Conservation (phyloP, 2,888 invertebrate genomes). For the Apotomis turbidana region DNA sequence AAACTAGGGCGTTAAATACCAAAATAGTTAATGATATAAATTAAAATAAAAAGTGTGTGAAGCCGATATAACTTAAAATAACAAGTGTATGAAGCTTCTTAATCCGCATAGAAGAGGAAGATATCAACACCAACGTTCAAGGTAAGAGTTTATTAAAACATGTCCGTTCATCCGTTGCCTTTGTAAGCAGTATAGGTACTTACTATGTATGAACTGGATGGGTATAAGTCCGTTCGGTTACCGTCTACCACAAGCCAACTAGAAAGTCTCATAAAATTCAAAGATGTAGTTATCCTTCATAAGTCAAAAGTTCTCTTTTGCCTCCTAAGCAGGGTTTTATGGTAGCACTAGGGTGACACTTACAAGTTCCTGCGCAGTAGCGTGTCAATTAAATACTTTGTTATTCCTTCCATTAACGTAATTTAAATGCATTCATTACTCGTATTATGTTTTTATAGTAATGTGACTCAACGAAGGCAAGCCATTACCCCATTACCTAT, state of each 20-base stretch:
- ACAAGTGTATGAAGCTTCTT: too few relatives aligned
- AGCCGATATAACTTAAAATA: background rate
- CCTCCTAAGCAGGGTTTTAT: too few relatives aligned
- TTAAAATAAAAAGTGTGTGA: background rate
- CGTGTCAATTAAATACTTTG: constrained; percentile 36
- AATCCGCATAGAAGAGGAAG: too few relatives aligned
- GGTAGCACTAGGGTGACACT: too few relatives aligned
- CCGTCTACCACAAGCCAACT: too few relatives aligned
- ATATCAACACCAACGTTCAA: too few relatives aligned
- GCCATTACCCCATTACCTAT: constrained; percentile 25
- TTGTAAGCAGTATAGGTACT: too few relatives aligned
- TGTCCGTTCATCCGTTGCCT: constrained; percentile 82
- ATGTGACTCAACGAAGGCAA: constrained; percentile 25
- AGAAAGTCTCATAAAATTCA: too few relatives aligned
- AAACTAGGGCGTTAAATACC: constrained; percentile 38
- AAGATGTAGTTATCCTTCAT: too few relatives aligned
- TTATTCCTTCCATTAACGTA: constrained; percentile 16
- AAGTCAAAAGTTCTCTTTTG: too few relatives aligned
- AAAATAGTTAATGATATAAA: constrained; percentile 20
- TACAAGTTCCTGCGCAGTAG: constrained; percentile 81
- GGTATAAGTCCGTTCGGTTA: too few relatives aligned
- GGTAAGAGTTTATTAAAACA: constrained; percentile 45
- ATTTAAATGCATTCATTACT: constrained; percentile 34
- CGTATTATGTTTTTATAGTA: constrained; percentile 33
- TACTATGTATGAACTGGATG: too few relatives aligned